These are phyloP conservation scores for Ctenodactylus gundi DNA, from an alignment of 2,113 vertebrate species.

Conservation along the genomic window DNA sequence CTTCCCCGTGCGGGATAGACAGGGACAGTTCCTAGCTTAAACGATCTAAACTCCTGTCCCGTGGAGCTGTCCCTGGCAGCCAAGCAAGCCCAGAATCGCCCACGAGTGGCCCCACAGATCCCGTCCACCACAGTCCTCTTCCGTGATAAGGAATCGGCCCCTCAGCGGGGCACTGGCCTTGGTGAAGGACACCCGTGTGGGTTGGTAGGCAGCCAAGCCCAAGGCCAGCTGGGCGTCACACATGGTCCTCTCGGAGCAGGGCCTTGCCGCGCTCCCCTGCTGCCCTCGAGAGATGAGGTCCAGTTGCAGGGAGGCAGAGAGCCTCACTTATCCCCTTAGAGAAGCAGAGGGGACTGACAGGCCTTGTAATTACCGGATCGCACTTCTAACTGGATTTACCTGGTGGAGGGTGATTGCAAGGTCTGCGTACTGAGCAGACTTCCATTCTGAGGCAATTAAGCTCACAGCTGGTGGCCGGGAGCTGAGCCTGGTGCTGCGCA, in stretches of 20 bases:
- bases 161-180: background rate
- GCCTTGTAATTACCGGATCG: background rate
- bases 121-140: too few species aligned
- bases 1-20: background rate
- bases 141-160: too few species aligned
- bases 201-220: too few species aligned
- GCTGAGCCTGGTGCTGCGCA: background rate
- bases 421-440: background rate
- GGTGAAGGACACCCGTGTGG: too few species aligned
- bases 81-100: slow-evolving; percentile 40
- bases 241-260: background rate
- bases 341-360: slow-evolving; percentile 31
- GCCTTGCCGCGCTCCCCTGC: background rate
- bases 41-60: slow-evolving; percentile 49
- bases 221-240: background rate
- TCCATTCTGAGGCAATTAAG: background rate
- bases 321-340: slow-evolving; percentile 45
- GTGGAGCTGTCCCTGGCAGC: slow-evolving; percentile 34
- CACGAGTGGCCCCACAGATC: background rate
- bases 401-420: slow-evolving; percentile 27
- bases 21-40: background rate
- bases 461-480: background rate
- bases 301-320: slow-evolving; percentile 40
- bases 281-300: slow-evolving; percentile 42
- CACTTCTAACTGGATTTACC: slow-evolving; percentile 41